Evolutionary conservation across 2,797 vertebrate genomes (phyloP), one percentile per base, ranked within the genome.

Genomic region (Naso thynnoides): DNA sequence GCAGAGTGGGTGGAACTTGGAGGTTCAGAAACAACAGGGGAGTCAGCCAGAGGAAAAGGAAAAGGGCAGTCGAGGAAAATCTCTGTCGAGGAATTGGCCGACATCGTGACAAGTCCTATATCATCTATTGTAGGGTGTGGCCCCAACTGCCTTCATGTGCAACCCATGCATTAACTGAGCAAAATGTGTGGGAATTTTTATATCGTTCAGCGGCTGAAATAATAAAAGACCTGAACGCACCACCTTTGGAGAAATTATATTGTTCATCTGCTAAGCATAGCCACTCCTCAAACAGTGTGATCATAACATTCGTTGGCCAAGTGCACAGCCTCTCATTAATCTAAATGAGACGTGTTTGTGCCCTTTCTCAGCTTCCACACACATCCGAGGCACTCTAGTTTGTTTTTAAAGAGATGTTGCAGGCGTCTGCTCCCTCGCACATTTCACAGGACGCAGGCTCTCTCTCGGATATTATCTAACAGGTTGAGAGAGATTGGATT

Each of bases 241-340:
- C 82, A 90, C 86, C 80, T 91, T 48, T 82, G 63, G 79, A 49
- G 27, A 90, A 92, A 93, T 91, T 80, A 91, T 83, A 91, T 89
- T 90, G 86, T 90, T 91, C 82, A 85, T 84, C 69, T 81, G 60
- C 73, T 79, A 52, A 73, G 64, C 66, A 81, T 81, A 81, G 81
- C 88, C 88, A 89, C 88, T 88, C 88, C 91, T 91, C 83, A 89
- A 88, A 91, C 86, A 88, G 83, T 66, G 19, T 76, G 80, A 89
- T 89, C 81, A 85, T 84, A 89, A 88, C 80, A 84, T 86, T 87
- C 48, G 62, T 60, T 48, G 75, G 83, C 75, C 70, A 69, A 80
- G 81, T 8, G 24, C 72, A 72, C 61, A 90, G 76, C 84, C 88
- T 91, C 78, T 91, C 81, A 88, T 92, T 90, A 87, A 90, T 88